These are phyloP conservation scores for Meloidogyne exigua DNA, from an alignment of 1,140 invertebrate species.

Conservation along the genomic window DNA sequence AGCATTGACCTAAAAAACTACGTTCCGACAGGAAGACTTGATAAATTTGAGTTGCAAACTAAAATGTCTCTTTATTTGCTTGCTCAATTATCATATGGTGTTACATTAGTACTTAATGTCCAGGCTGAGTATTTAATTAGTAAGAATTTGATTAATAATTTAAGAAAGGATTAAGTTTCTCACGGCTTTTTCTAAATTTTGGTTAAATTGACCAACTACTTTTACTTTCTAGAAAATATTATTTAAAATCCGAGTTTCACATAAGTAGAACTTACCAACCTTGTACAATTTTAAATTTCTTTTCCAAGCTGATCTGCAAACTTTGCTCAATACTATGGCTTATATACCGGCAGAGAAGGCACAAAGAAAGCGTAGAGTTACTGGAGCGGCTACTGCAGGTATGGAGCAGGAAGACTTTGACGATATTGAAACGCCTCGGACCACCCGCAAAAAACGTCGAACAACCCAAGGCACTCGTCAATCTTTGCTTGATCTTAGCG, in stretches of 20 bases:
- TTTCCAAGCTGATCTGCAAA: constrained; percentile 4
- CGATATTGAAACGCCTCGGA: background rate
- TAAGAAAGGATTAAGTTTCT: background rate
- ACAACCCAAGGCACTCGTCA: background rate
- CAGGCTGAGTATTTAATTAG: constrained; percentile 18
- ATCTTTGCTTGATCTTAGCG: constrained; percentile 6
- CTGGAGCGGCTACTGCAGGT: background rate
- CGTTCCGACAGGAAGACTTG: constrained; percentile 23
- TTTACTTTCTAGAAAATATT: too few species aligned
- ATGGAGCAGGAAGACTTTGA: constrained; percentile 17
- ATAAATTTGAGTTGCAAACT: constrained; percentile 20
- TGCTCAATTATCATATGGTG: constrained; percentile 24
- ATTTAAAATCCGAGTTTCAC: too few species aligned
- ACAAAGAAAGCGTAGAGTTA: background rate
- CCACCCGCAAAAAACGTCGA: constrained; percentile 1
- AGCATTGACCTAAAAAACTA: constrained; percentile 22
- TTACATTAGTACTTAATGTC: constrained; percentile 19
- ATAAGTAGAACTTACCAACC: too few species aligned
- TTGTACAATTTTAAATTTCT: background rate
- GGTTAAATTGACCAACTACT: too few species aligned
- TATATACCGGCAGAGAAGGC: background rate
- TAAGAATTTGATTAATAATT: background rate
- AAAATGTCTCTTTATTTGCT: constrained; percentile 37
- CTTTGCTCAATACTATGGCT: background rate
- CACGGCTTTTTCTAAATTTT: too few species aligned